Evolutionary conservation across 2,797 vertebrate species (phyloP), one percentile per base, ranked within the genome.

Genomic region (Picus viridis): DNA sequence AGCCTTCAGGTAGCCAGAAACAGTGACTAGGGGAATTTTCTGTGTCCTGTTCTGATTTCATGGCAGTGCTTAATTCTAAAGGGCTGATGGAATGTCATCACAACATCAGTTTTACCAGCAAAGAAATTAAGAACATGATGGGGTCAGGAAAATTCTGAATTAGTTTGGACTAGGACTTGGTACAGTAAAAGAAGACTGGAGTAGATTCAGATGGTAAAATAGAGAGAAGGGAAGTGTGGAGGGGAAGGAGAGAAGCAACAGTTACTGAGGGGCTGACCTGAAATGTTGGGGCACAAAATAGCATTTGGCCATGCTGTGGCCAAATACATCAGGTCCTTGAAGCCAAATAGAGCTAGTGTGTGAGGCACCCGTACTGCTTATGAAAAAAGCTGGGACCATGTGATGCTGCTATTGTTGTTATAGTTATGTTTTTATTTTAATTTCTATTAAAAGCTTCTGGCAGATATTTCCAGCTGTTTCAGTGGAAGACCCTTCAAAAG

Each of bases 321-420:
- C 12, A 11, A 69, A 29, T 45, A 19, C 0, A 0, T 54, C 3
- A 16, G 45, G 32, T 80, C 54, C 47, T 62, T 86, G 58, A 67
- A 65, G 32, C 11, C 3, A 63, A 20, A 30, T 20, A 62, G 32
- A 69, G 2, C 17, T 77, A 10, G 12, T 6, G 3, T 51, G 15
- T 85, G 47, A 72, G 26, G 13, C 4, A 8, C 27, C 32, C 10
- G 4, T 70, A 36, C 58, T 69, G 47, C 14, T 82, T 90, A 12
- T 13, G 32, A 58, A 71, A 34, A 53, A 69, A 69, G n/a, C 22
- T 29, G 12, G 62, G 36, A 78, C 13, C 22, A 23, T 23, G 5
- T 49, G 22, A 17, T 45, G 27, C 49, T 86, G 26, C 26, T 67
- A 17, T 47, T 67, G 11, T 27, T 39, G 39, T 39, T 39, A 39